A percentile compares a stretch with the other conserved stretches of the same genome.
Evolutionary conservation across 2,888 invertebrate genomes (phyloP).

Genomic region (Octodonta nipae): DNA sequence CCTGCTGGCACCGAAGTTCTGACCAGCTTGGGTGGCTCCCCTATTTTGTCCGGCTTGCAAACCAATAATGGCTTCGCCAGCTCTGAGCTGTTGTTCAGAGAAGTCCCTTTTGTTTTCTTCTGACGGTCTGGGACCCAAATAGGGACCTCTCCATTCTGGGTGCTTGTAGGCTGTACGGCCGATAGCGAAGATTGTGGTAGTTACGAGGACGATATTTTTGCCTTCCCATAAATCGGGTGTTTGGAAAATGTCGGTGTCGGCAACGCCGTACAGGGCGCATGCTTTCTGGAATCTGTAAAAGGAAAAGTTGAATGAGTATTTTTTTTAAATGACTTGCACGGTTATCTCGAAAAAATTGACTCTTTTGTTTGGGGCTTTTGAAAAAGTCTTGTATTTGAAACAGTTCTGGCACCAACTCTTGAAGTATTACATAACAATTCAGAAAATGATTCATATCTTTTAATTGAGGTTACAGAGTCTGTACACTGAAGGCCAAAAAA

Average conservation of each 20-base stretch:
- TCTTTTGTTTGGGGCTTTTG: too few relatives aligned
- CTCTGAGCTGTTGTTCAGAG: conserved; percentile 66
- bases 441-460: too few relatives aligned
- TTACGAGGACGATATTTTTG: conserved; percentile 78
- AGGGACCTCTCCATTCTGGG: conserved; percentile 72
- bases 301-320: too few relatives aligned
- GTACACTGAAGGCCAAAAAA: too few relatives aligned
- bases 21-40: conserved; percentile 72
- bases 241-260: conserved; percentile 77
- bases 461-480: too few relatives aligned
- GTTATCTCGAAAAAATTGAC: too few relatives aligned
- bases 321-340: too few relatives aligned
- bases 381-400: too few relatives aligned
- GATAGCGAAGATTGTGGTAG: conserved; percentile 75
- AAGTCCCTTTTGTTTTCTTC: conserved; percentile 74
- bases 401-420: too few relatives aligned
- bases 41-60: conserved; percentile 80
- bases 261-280: conserved; percentile 69
- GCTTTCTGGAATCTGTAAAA: conserved; percentile 63
- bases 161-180: conserved; percentile 77
- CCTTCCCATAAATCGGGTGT: conserved; percentile 84
- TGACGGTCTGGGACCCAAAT: conserved; percentile 70
- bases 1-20: conserved; percentile 72
- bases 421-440: too few relatives aligned
- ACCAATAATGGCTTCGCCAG: conserved; percentile 71